Evolutionary conservation across 2,888 invertebrate species (phyloP), one percentile per base, ranked within the genome.

Genomic region (Agrochola circellaris): DNA sequence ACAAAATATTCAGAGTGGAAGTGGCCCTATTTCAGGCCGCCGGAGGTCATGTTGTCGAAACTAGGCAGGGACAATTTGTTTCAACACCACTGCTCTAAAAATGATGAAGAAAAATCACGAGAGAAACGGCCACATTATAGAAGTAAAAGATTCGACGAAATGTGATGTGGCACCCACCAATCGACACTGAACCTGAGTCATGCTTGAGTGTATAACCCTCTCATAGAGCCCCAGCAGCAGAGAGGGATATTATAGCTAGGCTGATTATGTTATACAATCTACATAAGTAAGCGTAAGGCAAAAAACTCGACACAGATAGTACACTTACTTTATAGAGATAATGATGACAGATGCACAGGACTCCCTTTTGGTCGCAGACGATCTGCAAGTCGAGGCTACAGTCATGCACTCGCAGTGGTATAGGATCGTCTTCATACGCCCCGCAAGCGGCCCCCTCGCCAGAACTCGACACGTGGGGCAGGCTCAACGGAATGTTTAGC

Each of bases 401-500:
- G 94, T 98, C 98, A 92, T 98, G 98, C 48, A 98, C 97, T 54
- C 98, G 97, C 76, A 98, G 94, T 0, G 98, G 98, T 79, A 98
- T 97, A 4, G 98, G 97, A 90, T 98, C 98, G 91, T 98, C 98
- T 91, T 98, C 98, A 91, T 98, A 98, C 42, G 97, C 97, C 74
- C 98, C 97, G 91, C 97, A 97, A 51, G 97, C 97, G 8, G 97
- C 96, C 30, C 97, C 96, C 60, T 95, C 97, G 58, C 96, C 95
- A 17, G 95, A 96, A 58, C 88, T 92, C 20, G 95, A 95, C 20
- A 98, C 97, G 93, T 98, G 98, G 1, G 98, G 98, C 77, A 98
- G 94, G 93, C 98, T 98, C 77, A 99, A 94, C 0, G 98, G 99
- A 88, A 98, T 98, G 94, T 98, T 99, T 17, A 99, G 93, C 98